Percentiles rank a stretch among this genome's conserved stretches.
phyloP scores from a whole-genome alignment of 2,113 vertebrate genomes.

The Trichechus manatus region DNA sequence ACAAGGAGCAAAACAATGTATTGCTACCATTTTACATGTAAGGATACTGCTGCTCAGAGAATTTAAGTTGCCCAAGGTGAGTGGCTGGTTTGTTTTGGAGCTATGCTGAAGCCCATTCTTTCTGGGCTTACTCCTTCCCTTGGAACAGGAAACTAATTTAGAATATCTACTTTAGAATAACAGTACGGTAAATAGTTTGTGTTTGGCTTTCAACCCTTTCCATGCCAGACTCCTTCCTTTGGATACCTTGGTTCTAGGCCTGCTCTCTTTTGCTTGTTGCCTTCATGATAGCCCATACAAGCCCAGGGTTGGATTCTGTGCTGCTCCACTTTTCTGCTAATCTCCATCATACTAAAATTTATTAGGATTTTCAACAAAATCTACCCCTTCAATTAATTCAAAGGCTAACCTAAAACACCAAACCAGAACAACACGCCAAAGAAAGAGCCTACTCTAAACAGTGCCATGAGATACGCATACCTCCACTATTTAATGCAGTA shows the following conservation, averaged over 20 bases:
- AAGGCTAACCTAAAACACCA: background rate
- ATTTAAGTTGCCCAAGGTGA: background rate
- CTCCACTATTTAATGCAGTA: background rate
- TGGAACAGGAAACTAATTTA: background rate
- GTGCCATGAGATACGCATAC: background rate
- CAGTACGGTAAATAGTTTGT: background rate
- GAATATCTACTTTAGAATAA: background rate
- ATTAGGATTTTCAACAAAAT: background rate
- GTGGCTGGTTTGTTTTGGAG: background rate
- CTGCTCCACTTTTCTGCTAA: background rate
- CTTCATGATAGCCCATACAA: background rate
- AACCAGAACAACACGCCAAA: background rate
- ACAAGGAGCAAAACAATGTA: background rate
- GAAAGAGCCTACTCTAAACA: background rate
- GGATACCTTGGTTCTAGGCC: background rate
- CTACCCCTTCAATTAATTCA: background rate
- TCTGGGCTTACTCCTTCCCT: background rate
- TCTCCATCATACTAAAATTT: background rate
- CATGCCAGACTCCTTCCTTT: background rate
- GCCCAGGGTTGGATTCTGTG: background rate
- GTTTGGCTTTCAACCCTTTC: background rate
- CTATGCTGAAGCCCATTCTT: background rate
- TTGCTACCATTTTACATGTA: background rate
- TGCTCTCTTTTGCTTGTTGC: background rate
- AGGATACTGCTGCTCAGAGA: background rate